Evolutionary conservation across 2,113 vertebrate species (phyloP), one percentile per base, ranked within the genome.

Genomic region (Odobenus rosmarus): DNA sequence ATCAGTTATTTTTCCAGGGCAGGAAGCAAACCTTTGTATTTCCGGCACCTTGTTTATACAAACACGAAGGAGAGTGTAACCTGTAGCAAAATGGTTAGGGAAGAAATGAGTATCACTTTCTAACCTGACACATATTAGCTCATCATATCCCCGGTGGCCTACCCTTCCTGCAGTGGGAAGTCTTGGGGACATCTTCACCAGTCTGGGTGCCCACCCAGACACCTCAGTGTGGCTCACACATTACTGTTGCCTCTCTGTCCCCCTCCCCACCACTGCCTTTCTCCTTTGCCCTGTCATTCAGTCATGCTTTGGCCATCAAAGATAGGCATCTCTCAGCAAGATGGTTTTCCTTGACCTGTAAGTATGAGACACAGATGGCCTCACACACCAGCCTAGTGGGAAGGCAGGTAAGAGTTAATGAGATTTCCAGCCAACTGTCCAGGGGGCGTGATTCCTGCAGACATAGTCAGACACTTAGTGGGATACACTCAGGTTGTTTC

Each of bases 81-180:
- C 31, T 64, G 49, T 10, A 90, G 51, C 46, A 62, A 79, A 55
- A 51, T 26, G 51, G 39, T 62, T 87, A 94, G 31, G 76, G 74
- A 93, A 57, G 74, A 64, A 96, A 95, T 59, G 57, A n/a, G 46
- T 51, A 19, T 31, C 53, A 83, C 19, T 79, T 57, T 94, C 95
- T 97, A 69, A 31, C 88, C 97, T 97, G 98, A 97, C 72, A 97
- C 96, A 95, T 28, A 46, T 67, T 49, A 55, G 39, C 42, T 93
- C 61, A 62, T 10, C 9, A n/a, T 36, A 16, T 46, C 59, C 72
- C 33, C 69, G 7, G 10, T 53, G 80, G 49, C 80, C 85, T 92
- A 53, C 42, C 71, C 83, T 87, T 76, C 93, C 74, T 91, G 90
- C 72, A 96, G 94, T 3, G 76, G 71, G 85, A 94, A 95, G 71